phyloP scores from a whole-genome alignment of 2,797 vertebrate species.

The Melanotaenia trifasciata region DNA sequence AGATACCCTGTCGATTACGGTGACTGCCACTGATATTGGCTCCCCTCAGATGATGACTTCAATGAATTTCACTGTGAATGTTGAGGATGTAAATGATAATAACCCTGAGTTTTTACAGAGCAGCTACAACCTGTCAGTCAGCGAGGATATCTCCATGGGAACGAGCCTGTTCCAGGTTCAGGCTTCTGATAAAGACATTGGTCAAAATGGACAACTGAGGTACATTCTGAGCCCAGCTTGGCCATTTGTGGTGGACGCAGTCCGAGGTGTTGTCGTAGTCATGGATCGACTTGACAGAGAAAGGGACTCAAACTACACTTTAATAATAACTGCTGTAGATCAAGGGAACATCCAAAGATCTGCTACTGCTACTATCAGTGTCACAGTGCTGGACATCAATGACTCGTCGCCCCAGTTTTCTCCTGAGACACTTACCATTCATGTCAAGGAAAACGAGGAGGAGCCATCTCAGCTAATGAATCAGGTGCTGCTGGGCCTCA shows the following conservation, averaged over 20 bases:
- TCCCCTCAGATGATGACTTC: conserved; percentile 62
- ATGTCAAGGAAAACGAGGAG: conserved; percentile 76
- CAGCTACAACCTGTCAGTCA: conserved; percentile 68
- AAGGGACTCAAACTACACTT: conserved; percentile 64
- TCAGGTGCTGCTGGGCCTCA: conserved; percentile 64
- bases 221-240: conserved; percentile 64
- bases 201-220: conserved; percentile 75
- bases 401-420: conserved; percentile 78
- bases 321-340: conserved; percentile 75
- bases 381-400: conserved; percentile 81
- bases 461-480: conserved; percentile 62
- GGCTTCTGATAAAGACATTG: conserved; percentile 77
- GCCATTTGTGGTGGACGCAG: conserved; percentile 76
- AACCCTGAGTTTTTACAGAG: conserved; percentile 76
- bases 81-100: conserved; percentile 84
- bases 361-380: conserved; percentile 65
- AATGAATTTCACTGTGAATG: conserved; percentile 71
- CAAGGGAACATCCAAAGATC: conserved; percentile 70
- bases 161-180: conserved; percentile 69
- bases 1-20: conserved; percentile 63
- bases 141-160: conserved; percentile 76
- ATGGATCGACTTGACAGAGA: conserved; percentile 80
- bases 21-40: conserved; percentile 78
- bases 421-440: conserved; percentile 66
- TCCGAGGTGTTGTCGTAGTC: conserved; percentile 75